A percentile compares a stretch with the other conserved stretches of the same genome.
Evolutionary conservation across 2,113 vertebrate genomes (phyloP).

Genomic region (Redunca redunca): DNA sequence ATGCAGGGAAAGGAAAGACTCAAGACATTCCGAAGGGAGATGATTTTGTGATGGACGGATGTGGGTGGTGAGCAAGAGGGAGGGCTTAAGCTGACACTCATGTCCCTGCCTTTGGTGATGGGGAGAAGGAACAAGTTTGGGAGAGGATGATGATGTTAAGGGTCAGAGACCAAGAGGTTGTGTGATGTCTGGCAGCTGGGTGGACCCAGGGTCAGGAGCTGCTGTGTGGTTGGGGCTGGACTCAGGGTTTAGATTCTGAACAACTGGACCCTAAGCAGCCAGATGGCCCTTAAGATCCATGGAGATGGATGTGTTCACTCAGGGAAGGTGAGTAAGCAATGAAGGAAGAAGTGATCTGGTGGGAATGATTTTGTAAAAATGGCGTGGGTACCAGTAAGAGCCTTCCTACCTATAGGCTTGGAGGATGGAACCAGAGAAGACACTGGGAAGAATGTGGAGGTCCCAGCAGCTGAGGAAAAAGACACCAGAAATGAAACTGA

Average conservation of each 20-base stretch:
- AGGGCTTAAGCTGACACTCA: accelerated
- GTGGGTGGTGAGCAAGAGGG: not conserved
- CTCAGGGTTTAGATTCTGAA: not conserved
- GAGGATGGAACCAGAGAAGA: not conserved
- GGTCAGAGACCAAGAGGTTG: not conserved
- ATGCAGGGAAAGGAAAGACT: not conserved
- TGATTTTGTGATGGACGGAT: not conserved
- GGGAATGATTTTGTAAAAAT: not conserved
- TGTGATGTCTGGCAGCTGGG: not conserved
- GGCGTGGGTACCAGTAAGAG: not conserved
- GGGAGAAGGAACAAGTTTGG: not conserved
- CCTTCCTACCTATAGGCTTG: not conserved
- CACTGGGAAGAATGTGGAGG: not conserved
- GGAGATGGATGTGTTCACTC: not conserved
- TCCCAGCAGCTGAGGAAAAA: not conserved
- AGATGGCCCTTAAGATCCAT: not conserved
- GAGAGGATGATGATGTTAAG: not conserved
- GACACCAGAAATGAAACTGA: not conserved
- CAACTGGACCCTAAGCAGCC: not conserved
- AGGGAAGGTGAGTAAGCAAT: not conserved
- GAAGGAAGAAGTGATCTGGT: not conserved
- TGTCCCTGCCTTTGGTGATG: not conserved
- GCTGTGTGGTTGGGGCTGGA: not conserved
- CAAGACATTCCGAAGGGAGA: not conserved
- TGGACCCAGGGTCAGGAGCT: not conserved